Evolutionary conservation across 2,113 vertebrate species (phyloP).

Genomic region (Pipra filicauda): DNA sequence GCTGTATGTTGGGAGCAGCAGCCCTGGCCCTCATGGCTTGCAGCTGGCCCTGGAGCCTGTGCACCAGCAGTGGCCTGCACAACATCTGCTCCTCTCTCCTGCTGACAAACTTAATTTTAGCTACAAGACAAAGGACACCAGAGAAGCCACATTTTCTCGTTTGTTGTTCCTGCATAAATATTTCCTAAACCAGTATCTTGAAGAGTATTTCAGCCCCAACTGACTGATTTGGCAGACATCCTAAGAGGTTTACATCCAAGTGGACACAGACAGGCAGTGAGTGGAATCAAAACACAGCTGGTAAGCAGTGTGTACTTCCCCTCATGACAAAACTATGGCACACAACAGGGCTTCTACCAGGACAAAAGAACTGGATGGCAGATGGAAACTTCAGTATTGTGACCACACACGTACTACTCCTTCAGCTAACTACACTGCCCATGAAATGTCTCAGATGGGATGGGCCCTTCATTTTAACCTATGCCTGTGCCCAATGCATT

Average conservation of each 20-base stretch:
- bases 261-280: neutral
- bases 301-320: neutral
- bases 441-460: neutral
- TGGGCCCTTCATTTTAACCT: neutral
- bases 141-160: neutral
- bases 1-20: neutral
- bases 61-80: neutral
- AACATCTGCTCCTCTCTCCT: neutral
- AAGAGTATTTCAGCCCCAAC: neutral
- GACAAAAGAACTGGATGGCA: neutral
- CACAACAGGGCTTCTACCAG: neutral
- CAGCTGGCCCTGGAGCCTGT: neutral
- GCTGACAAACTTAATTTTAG: neutral
- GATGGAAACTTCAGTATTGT: neutral
- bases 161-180: neutral
- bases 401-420: neutral
- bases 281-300: neutral
- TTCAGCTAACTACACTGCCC: neutral
- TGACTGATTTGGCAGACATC: neutral
- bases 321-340: neutral
- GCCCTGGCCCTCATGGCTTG: neutral
- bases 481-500: fast-evolving
- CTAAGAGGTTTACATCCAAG: neutral
- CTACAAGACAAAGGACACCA: neutral
- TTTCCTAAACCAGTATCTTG: neutral